Percentiles rank a stretch among this genome's conserved stretches.
These are phyloP conservation scores for Eupithecia subumbrata DNA, from an alignment of 2,888 invertebrate genomes.

Conservation along the genomic window DNA sequence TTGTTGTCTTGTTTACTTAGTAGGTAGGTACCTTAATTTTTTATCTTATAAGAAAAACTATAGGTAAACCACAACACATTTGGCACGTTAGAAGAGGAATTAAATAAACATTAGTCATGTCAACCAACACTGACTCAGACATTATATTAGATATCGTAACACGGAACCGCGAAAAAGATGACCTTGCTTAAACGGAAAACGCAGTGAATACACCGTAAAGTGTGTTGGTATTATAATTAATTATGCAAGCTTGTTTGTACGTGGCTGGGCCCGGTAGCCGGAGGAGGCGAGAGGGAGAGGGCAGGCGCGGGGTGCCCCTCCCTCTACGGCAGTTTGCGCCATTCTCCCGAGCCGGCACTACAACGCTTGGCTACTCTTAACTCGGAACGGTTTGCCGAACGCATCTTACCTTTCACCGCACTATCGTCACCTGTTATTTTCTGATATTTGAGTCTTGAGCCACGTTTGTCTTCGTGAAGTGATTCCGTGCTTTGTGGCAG, in stretches of 20 bases:
- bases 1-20: background rate
- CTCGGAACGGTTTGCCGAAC: constrained; percentile 74
- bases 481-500: constrained; percentile 80
- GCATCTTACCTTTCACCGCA: constrained; percentile 81
- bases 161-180: constrained; percentile 63
- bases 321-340: constrained; percentile 77
- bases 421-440: constrained; percentile 71
- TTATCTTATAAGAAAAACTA: background rate
- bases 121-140: constrained; percentile 23
- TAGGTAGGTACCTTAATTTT: background rate
- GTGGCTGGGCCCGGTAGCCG: constrained; percentile 57
- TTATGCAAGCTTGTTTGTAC: constrained; percentile 79
- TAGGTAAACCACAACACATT: background rate
- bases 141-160: constrained; percentile 37
- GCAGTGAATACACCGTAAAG: constrained; percentile 69
- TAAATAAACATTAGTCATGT: background rate
- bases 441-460: constrained; percentile 61
- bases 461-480: constrained; percentile 72
- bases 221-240: constrained; percentile 62
- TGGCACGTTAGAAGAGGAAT: background rate
- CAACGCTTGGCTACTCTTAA: constrained; percentile 74
- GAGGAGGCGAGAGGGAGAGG: constrained; percentile 45
- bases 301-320: constrained; percentile 55
- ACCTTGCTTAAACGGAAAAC: constrained; percentile 76
- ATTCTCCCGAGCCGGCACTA: constrained; percentile 78